Percentiles rank a stretch among this genome's conserved stretches.
phyloP scores from a whole-genome alignment of 2,888 invertebrate genomes.

The Periphyllus acericola region DNA sequence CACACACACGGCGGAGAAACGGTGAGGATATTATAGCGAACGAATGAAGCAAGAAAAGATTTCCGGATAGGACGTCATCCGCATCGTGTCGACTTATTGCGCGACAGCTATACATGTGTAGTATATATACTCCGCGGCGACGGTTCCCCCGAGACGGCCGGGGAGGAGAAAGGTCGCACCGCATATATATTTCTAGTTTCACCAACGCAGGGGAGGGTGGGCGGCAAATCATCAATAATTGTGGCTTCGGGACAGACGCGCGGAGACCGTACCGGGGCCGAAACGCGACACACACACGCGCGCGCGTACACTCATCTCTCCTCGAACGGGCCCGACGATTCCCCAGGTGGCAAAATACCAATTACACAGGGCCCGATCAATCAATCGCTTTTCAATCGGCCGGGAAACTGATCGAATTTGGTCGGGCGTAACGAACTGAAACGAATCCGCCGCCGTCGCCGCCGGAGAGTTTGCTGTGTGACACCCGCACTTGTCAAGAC shows the following conservation, averaged over 20 bases:
- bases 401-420: conserved; percentile 61
- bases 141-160: conserved; percentile 16
- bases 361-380: conserved; percentile 59
- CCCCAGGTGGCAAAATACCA: conserved; percentile 62
- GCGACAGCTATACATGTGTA: conserved; percentile 27
- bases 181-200: background rate
- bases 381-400: conserved; percentile 62
- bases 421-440: conserved; percentile 60
- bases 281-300: background rate
- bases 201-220: background rate
- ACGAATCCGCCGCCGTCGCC: conserved; percentile 17
- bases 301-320: background rate
- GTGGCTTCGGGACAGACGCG: conserved; percentile 50
- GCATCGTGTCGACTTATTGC: conserved; percentile 42
- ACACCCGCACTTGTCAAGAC: conserved; percentile 1
- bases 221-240: conserved; percentile 58
- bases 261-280: background rate
- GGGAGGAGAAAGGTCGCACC: background rate
- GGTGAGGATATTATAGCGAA: background rate
- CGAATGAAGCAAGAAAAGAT: conserved; percentile 16
- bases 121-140: background rate
- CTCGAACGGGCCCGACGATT: conserved; percentile 36
- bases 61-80: conserved; percentile 20
- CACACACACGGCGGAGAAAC: background rate
- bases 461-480: background rate